Evolutionary conservation across 2,888 invertebrate species (phyloP), one percentile per base, ranked within the genome.

Genomic region (Xestia rhomboidea): DNA sequence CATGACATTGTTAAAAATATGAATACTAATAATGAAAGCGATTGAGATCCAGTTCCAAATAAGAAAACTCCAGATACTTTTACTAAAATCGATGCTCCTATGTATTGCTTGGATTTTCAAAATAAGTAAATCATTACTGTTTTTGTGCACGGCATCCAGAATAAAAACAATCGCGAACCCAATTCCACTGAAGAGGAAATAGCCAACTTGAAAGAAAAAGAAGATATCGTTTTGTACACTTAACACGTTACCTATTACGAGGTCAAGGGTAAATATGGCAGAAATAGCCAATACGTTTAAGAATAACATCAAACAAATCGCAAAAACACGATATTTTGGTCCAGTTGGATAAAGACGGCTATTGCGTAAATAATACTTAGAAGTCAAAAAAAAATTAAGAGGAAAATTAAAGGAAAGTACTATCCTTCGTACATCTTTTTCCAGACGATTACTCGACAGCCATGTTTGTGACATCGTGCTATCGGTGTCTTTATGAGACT

Each of bases 51-150:
- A 85, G 21, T 77, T 85, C 79, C 75, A 78, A 24, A 60, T n/a
- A 0, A 76, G 57, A n/a, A 63, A 86, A 44, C 24, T 72, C 0
- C 7, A n/a, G 21, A 78, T 68, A 15, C 27, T 41, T 21, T 73
- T 70, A 34, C 34, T 73, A 15, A 72, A 79, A 27, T 67, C 30
- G 1, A 87, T 60, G 38, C 1, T 63, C 5, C 15, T 74, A n/a
- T 82, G 63, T 27, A 86, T 81, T 18, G 46, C 60, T 51, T 87
- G 87, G 11, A 87, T 77, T 0, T n/a, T 77, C 7, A 83, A 21
- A 63, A 87, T 77, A 1, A 86, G 75, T 7, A 24, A 24, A 0
- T 84, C 64, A 13, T 81, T 70, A 1, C 69, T 41, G 0, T 49
- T 8, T 0, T 66, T 70, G 21, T 78, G 66, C 5, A 41, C 6